Evolutionary conservation across 2,113 vertebrate species (phyloP).

Genomic region (Hydrolagus affinis): DNA sequence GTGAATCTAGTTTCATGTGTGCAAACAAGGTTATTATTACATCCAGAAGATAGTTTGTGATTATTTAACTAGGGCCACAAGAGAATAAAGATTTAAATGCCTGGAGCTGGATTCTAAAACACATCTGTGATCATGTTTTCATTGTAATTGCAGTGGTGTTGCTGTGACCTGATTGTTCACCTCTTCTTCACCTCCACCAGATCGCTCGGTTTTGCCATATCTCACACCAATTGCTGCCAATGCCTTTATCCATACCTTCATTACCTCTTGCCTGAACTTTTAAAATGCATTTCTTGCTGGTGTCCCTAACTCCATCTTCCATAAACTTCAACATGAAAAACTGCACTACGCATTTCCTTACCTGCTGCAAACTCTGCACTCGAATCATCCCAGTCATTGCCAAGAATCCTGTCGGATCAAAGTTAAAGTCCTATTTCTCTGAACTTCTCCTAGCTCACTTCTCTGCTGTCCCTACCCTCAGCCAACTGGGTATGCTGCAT

Average conservation of each 20-base stretch:
- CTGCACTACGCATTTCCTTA: too few species aligned
- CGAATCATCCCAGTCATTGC: too few species aligned
- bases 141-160: constrained; percentile 22
- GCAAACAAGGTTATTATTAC: constrained; percentile 22
- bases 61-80: constrained; percentile 19
- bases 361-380: too few species aligned
- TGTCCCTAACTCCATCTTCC: background rate
- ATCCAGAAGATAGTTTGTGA: constrained; percentile 12
- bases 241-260: too few species aligned
- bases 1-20: background rate
- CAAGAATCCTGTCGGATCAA: too few species aligned
- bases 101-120: background rate
- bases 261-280: background rate
- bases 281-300: background rate
- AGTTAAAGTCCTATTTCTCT: too few species aligned
- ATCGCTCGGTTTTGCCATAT: too few species aligned
- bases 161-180: background rate
- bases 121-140: constrained; percentile 25
- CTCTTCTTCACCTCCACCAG: background rate
- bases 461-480: too few species aligned
- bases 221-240: too few species aligned
- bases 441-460: too few species aligned
- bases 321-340: too few species aligned
- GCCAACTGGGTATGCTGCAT: too few species aligned
- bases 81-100: background rate